phyloP scores from a whole-genome alignment of 2,797 vertebrate species.

The Meriones psammophilus region DNA sequence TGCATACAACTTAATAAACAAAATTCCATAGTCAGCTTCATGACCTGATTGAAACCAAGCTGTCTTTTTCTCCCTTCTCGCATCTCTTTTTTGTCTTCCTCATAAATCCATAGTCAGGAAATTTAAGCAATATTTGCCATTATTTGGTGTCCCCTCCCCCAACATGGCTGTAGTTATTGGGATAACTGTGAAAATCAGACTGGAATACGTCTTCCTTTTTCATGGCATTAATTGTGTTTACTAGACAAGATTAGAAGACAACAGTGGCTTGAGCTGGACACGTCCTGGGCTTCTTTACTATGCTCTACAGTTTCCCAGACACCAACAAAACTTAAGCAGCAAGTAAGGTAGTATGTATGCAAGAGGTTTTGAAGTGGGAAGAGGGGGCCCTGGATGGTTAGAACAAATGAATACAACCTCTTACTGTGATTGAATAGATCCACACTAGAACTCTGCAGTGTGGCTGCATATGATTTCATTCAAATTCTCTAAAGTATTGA shows the following conservation, averaged over 20 bases:
- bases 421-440: not conserved
- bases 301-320: constrained; percentile 10
- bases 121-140: not conserved
- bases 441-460: not conserved
- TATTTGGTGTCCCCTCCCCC: fast-evolving
- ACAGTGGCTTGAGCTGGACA: not conserved
- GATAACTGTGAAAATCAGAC: not conserved
- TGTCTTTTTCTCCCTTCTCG: not conserved
- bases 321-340: not conserved
- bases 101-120: not conserved
- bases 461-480: not conserved
- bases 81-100: not conserved
- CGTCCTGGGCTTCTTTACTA: not conserved
- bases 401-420: not conserved
- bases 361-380: not conserved
- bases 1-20: not conserved
- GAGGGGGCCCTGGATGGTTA: not conserved
- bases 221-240: not conserved
- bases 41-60: not conserved
- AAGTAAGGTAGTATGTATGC: not conserved
- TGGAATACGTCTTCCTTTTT: not conserved
- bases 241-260: not conserved
- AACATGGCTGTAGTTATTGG: not conserved
- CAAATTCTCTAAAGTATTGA: not conserved
- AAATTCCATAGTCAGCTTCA: not conserved